Conservation (phyloP, 2,113 vertebrate genomes). For the Oreocharis arfaki region DNA sequence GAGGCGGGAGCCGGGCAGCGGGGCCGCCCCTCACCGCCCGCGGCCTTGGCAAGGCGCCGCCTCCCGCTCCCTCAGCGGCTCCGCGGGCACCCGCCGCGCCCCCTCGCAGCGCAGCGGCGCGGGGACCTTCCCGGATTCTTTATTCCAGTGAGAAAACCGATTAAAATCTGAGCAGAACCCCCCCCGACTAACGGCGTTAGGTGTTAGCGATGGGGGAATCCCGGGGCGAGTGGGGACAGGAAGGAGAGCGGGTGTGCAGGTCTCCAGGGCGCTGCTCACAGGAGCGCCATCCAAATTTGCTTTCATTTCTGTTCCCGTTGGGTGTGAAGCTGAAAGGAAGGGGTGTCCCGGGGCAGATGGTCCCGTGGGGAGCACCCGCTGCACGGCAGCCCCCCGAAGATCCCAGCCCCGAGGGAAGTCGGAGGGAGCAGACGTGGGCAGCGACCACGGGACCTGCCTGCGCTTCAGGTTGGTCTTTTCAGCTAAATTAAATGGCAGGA, state of each 20-base stretch:
- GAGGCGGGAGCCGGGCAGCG: neutral
- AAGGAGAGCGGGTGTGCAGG: neutral
- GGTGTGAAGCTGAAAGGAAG: neutral
- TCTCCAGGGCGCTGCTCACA: accelerated
- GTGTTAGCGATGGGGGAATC: neutral
- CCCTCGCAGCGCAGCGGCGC: accelerated
- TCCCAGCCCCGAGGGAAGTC: neutral
- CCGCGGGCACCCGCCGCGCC: accelerated
- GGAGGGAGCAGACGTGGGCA: neutral
- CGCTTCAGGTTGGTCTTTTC: neutral
- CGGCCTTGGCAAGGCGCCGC: accelerated
- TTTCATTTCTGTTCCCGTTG: neutral
- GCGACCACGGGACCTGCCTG: accelerated
- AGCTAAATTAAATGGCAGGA: neutral
- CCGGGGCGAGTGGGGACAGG: neutral
- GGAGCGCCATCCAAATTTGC: accelerated
- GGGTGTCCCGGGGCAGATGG: neutral
- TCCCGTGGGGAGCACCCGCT: neutral
- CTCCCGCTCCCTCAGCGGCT: neutral
- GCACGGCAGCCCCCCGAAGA: neutral
- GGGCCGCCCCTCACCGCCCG: neutral
- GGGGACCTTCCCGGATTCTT: accelerated
- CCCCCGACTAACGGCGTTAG: accelerated
- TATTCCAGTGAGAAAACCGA: neutral
- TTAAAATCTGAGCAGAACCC: neutral